These are phyloP conservation scores for Chymomyza costata DNA, from an alignment of 1,140 invertebrate genomes.

Conservation along the genomic window DNA sequence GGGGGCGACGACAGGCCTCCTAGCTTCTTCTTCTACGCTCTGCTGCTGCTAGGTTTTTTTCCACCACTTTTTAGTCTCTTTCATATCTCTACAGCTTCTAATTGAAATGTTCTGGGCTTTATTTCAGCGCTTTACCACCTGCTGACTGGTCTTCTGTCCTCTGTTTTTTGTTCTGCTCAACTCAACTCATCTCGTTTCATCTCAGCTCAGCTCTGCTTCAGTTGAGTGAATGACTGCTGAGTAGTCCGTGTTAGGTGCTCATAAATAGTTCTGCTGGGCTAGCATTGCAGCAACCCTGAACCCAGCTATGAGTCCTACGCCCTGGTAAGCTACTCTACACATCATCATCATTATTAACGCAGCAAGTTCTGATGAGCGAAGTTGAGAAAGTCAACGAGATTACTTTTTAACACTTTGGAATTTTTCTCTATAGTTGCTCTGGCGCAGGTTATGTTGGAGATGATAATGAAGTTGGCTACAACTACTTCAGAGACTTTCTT, in stretches of 20 bases:
- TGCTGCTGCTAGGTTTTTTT: conserved; percentile 45
- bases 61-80: conserved; percentile 12
- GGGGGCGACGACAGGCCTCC: conserved; percentile 53
- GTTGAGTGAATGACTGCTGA: no score
- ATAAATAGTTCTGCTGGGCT: no score
- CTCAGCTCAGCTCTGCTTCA: not conserved
- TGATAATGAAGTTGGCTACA: no score
- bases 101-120: conserved; percentile 69
- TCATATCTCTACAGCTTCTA: conserved; percentile 53
- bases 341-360: conserved; percentile 58
- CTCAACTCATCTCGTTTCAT: not conserved
- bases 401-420: conserved; percentile 48
- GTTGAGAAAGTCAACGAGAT: conserved; percentile 53
- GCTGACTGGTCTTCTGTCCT: conserved; percentile 54
- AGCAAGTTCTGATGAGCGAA: conserved; percentile 63
- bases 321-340: no score
- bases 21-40: no score
- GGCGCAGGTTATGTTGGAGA: no score
- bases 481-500: no score
- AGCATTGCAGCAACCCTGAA: no score
- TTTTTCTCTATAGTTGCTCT: no score
- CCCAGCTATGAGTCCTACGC: no score
- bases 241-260: no score
- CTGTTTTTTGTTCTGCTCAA: no score
- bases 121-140: conserved; percentile 70